Conservation (phyloP, 2,113 vertebrate species). For the Trachemys scripta region DNA sequence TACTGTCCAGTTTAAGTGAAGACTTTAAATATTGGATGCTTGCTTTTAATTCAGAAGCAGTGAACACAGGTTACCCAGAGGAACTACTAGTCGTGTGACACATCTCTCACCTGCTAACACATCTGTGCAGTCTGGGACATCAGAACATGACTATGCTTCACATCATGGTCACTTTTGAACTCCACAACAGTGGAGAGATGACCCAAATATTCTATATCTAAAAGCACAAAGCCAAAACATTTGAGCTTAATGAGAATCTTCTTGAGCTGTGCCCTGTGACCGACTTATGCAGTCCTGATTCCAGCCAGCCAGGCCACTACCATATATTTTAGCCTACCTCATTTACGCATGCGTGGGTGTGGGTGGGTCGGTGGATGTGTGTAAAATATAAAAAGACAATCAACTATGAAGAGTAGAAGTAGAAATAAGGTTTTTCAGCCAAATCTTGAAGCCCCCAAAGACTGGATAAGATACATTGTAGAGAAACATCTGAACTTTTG, state of each 20-base stretch:
- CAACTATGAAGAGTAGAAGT: not conserved
- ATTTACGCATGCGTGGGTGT: not conserved
- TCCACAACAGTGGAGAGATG: not conserved
- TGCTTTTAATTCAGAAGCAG: constrained; percentile 3
- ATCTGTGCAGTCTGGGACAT: not conserved
- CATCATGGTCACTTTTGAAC: not conserved
- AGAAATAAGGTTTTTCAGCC: not conserved
- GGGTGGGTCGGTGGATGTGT: not conserved
- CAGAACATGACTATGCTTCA: not conserved
- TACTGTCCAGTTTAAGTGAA: not conserved
- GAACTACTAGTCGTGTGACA: not conserved
- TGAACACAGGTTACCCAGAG: not conserved
- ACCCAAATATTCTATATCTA: not conserved
- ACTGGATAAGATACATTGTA: not conserved
- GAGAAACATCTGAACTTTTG: not conserved
- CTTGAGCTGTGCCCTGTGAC: not conserved
- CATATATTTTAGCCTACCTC: not conserved
- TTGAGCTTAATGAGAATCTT: rapidly evolving
- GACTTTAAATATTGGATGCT: not conserved
- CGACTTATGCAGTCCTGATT: not conserved
- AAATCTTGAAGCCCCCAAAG: rapidly evolving
- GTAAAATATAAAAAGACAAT: not conserved
- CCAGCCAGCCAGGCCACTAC: not conserved
- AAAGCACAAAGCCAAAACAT: not conserved
- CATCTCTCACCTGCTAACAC: not conserved